Base-by-base conservation (phyloP, 2,888 invertebrate species). In the Cremastinae sp. region DNA sequence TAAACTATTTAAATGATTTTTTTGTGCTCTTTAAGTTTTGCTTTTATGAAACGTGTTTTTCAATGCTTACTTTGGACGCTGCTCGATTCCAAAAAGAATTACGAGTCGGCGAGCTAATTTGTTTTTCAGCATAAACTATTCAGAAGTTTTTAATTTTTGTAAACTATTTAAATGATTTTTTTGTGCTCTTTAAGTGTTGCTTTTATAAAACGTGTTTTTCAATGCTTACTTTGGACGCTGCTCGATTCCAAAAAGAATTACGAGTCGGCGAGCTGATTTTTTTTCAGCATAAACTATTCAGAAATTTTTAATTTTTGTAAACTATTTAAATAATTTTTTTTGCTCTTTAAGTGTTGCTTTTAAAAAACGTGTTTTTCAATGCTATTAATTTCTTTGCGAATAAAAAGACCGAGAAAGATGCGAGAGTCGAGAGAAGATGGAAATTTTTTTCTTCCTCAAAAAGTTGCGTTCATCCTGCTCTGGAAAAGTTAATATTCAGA, bases 401-500 rank as follows among this genome's bases (percentile, higher is more conserved):
- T 7, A 58, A 38, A 43, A 28, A 43, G 58, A 66, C n/a, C 10
- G 22, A 38, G 8, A 12, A 41, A 41, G 12, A 2, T n/a, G 2
- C 2, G 41, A 41, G 41, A 41, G n/a, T n/a, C n/a, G n/a, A n/a
- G 9, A 41, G 9, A 41, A 12, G 9, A 41, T 12, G 12, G 2
- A 41, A n/a, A n/a, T 41, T 9, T 43, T 8, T 14, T 1, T 54
- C 65, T 22, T 7, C 49, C 2, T 18, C 47, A 2, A 16, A 45
- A 65, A 28, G n/a, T 54, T 43, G 14, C 43, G 84, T 81, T 2
- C 2, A 5, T 28, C 5, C 28, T n/a, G n/a, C n/a, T 28, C 28
- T 28, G 2, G 28, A 28, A 28, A 28, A 3, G 5, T 28, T 28
- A 5, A 28, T 87, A 87, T 88, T 87, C 86, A 87, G 84, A 87